Conservation (phyloP, 2,888 invertebrate species). For the Netelia virgata region DNA sequence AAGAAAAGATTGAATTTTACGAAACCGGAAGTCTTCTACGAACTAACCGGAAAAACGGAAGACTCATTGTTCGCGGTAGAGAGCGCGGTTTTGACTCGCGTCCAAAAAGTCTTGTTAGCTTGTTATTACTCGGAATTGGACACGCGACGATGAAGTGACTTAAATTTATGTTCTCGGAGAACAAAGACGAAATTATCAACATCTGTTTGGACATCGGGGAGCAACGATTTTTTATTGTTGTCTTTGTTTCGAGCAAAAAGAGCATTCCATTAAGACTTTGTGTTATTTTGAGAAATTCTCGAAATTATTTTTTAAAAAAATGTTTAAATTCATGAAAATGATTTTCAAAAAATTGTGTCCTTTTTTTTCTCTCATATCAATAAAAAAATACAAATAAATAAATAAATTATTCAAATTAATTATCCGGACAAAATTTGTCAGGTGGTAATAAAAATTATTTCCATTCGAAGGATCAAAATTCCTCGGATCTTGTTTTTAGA, state of each 20-base stretch:
- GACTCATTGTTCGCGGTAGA: slow-evolving; percentile 38
- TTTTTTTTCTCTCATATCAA: too few species aligned
- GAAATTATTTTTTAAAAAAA: too few species aligned
- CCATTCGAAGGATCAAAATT: not conserved
- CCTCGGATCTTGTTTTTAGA: not conserved
- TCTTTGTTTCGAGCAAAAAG: too few species aligned
- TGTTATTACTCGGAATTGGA: slow-evolving; percentile 22
- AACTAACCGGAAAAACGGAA: slow-evolving; percentile 27
- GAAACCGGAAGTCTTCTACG: slow-evolving; percentile 28
- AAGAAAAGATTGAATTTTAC: slow-evolving; percentile 7
- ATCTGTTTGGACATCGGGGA: not conserved
- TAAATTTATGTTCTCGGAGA: slow-evolving; percentile 6
- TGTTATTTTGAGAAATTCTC: too few species aligned
- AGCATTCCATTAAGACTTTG: too few species aligned
- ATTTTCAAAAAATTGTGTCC: too few species aligned
- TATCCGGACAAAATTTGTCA: too few species aligned
- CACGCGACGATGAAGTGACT: not conserved
- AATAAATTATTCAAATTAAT: too few species aligned
- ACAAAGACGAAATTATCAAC: slow-evolving; percentile 31
- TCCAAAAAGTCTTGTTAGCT: slow-evolving; percentile 58
- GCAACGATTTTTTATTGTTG: too few species aligned
- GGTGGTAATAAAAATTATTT: not conserved
- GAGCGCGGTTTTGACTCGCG: slow-evolving; percentile 40
- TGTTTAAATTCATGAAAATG: too few species aligned
- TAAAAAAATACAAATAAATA: too few species aligned